phyloP scores from a whole-genome alignment of 2,113 vertebrate genomes.

The Lanius collurio region DNA sequence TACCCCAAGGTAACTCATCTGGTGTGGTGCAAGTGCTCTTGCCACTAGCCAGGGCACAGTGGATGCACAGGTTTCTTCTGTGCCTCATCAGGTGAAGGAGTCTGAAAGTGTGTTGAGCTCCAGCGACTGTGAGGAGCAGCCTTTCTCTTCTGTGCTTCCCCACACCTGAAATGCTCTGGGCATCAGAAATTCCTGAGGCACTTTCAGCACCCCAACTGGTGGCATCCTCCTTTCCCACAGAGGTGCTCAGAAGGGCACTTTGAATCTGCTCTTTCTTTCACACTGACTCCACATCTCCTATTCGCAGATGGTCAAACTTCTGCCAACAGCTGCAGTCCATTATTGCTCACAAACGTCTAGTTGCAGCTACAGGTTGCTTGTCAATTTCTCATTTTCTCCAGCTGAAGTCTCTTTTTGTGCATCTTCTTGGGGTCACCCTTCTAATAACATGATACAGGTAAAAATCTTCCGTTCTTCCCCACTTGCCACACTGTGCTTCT shows the following conservation, averaged over 20 bases:
- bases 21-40: background rate
- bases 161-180: background rate
- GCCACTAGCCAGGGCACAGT: background rate
- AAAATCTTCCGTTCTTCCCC: background rate
- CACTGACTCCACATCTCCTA: background rate
- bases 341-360: background rate
- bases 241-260: background rate
- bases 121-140: background rate
- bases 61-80: background rate
- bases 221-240: background rate
- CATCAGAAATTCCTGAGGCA: background rate
- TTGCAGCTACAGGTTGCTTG: background rate
- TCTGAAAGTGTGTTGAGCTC: background rate
- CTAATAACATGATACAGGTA: background rate
- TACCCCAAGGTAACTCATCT: background rate
- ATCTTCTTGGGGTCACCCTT: background rate
- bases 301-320: background rate
- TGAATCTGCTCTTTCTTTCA: background rate
- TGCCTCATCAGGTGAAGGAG: background rate
- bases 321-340: background rate
- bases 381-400: background rate
- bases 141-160: background rate
- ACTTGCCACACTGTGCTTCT: background rate
- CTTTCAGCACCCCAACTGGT: background rate
- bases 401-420: background rate